A percentile compares a stretch with the other conserved stretches of the same genome.
Evolutionary conservation across 1,140 invertebrate genomes (phyloP).

Genomic region (Papilio glaucus): DNA sequence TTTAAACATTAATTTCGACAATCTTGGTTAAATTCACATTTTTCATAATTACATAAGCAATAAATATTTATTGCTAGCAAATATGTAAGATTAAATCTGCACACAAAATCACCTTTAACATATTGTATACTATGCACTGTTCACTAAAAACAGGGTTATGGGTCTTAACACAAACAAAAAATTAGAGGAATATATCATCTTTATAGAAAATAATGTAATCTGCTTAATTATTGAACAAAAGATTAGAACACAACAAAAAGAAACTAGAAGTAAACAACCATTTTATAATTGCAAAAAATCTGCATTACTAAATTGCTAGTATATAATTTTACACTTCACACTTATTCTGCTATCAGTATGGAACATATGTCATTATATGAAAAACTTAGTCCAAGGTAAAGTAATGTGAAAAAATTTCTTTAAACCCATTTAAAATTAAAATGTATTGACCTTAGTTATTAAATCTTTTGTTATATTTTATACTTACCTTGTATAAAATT

Average conservation of each 20-base stretch:
- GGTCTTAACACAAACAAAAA: neutral
- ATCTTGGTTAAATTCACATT: neutral
- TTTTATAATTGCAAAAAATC: neutral
- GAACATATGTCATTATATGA: neutral
- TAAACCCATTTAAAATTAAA: neutral
- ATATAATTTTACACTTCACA: neutral
- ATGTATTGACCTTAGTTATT: neutral
- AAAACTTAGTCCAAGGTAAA: neutral
- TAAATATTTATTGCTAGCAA: neutral
- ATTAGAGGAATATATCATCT: slow-evolving; percentile 7
- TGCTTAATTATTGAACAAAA: neutral
- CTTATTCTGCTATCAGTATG: neutral
- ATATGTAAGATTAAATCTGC: neutral
- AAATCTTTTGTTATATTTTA: neutral
- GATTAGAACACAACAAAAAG: neutral
- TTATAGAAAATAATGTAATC: neutral
- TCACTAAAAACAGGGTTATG: too few relatives aligned
- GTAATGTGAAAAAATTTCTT: neutral
- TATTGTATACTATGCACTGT: neutral
- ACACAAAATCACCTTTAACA: neutral
- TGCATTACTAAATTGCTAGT: neutral
- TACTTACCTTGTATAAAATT: neutral
- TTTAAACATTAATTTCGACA: neutral
- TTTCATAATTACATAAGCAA: neutral
- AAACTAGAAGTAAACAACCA: neutral